A percentile compares a stretch with the other conserved stretches of the same genome.
phyloP scores from a whole-genome alignment of 2,113 vertebrate species.

The Budorcas taxicolor region DNA sequence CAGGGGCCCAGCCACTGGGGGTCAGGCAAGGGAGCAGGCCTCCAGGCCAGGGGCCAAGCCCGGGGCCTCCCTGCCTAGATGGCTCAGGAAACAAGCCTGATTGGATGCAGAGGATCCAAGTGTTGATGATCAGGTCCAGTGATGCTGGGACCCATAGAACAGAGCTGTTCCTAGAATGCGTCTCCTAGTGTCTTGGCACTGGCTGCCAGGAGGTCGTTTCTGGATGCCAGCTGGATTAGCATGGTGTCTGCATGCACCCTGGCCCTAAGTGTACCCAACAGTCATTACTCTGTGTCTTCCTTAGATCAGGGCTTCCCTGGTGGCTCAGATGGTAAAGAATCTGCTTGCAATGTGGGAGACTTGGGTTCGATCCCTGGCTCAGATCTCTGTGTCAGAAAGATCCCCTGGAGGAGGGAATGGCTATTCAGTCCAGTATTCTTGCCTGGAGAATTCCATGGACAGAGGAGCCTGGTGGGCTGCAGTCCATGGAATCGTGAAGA shows the following conservation, averaged over 20 bases:
- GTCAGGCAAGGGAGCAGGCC: background rate
- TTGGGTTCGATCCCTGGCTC: background rate
- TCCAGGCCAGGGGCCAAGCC: background rate
- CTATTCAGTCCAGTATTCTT: background rate
- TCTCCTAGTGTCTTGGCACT: background rate
- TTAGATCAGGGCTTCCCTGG: background rate
- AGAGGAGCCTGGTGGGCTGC: background rate
- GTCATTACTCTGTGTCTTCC: background rate
- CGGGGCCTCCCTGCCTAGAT: background rate
- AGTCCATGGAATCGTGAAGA: background rate
- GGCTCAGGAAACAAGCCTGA: background rate
- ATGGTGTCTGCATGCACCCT: background rate
- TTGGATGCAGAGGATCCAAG: background rate
- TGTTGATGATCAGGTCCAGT: background rate
- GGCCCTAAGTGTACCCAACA: background rate
- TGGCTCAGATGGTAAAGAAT: background rate
- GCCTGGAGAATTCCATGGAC: background rate
- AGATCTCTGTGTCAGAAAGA: background rate
- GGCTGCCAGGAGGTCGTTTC: background rate
- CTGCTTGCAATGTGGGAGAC: background rate
- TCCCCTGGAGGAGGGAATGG: background rate
- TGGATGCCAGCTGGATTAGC: background rate
- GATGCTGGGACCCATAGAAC: background rate
- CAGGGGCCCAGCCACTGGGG: background rate
- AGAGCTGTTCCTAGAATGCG: background rate